phyloP scores from a whole-genome alignment of 2,888 invertebrate genomes.

The Drosophila falleni region DNA sequence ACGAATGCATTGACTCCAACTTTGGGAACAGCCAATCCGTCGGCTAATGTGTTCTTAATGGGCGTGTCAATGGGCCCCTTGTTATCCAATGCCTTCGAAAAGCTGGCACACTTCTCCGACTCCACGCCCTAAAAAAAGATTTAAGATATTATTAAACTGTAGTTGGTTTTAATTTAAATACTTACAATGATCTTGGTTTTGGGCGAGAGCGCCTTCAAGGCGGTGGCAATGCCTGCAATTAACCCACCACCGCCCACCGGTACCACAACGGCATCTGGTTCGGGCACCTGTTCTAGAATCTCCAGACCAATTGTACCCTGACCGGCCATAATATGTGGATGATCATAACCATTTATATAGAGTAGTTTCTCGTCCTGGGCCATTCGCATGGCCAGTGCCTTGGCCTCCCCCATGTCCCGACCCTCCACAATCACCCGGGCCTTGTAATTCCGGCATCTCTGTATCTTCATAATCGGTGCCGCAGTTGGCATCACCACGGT shows the following conservation, averaged over 20 bases:
- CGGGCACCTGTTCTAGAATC: constrained; percentile 94
- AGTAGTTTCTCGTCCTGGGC: constrained; percentile 90
- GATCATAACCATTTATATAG: constrained; percentile 98
- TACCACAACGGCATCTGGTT: constrained; percentile 95
- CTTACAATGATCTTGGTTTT: constrained; percentile 94
- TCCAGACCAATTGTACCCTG: constrained; percentile 98
- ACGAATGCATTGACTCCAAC: constrained; percentile 94
- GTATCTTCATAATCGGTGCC: constrained; percentile 98
- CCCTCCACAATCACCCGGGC: constrained; percentile 92
- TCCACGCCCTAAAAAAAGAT: constrained; percentile 91
- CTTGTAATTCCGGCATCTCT: constrained; percentile 93
- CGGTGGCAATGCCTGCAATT: constrained; percentile 95
- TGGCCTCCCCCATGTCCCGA: constrained; percentile 93
- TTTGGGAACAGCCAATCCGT: constrained; percentile 94
- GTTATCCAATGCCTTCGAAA: constrained; percentile 90
- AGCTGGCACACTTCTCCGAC: constrained; percentile 96
- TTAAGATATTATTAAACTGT: neutral
- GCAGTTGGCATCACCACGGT: constrained; percentile 98
- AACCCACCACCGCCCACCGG: constrained; percentile 97
- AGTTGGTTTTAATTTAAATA: constrained; percentile 45
- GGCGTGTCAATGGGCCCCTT: constrained; percentile 89
- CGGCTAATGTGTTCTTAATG: constrained; percentile 92
- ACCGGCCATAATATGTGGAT: constrained; percentile 97
- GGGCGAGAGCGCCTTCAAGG: constrained; percentile 94
- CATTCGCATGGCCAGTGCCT: constrained; percentile 91